Base-by-base conservation (phyloP, 2,888 invertebrate genomes). In the Luffia ferchaultella region DNA sequence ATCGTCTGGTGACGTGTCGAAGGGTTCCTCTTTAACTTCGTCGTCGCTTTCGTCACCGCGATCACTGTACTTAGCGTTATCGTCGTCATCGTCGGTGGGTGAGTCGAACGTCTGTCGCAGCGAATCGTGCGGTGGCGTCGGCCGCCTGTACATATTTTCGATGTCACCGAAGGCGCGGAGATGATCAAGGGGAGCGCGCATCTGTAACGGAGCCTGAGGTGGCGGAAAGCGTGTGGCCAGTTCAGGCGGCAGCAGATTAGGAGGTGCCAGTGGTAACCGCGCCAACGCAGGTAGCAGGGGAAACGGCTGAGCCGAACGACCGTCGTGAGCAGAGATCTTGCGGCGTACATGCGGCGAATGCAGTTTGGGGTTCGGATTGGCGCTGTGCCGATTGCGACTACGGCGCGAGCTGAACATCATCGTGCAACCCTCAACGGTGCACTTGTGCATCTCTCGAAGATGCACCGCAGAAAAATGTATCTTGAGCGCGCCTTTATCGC, bases 391-490 rank as follows among this genome's bases (percentile, higher is more conserved):
- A 69, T 98, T 98, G 50, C 98, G 87, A 56, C 96, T 96, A 52
- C 98, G 88, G 51, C 97, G 88, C 53, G 97, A 97, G 78, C 96
- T 97, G 79, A 98, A 98, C 92, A 97, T 96, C 95, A 97, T 97
- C 63, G 94, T 97, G 80, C 98, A 98, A 42, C 97, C 97, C 67
- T 95, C 95, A 46, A 98, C 97, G 16, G 98, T 97, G 79, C 98
- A 98, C 83, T 95, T 96, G 85, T 98, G 98, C 98, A 98, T 98
- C 84, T 98, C 98, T 49, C 97, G 90, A 62, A 98, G 82, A 73
- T 98, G 98, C 55, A 98, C 98, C 17, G 98, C 98, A 53, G 96
- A 97, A 76, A 97, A 98, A 74, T 98, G 98, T 50, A 98, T 98
- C 85, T 98, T 98, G 50, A 98, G 85, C 44, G 98, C 98, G 56